Evolutionary conservation across 2,888 invertebrate genomes (phyloP).

Genomic region (Acleris laterana): DNA sequence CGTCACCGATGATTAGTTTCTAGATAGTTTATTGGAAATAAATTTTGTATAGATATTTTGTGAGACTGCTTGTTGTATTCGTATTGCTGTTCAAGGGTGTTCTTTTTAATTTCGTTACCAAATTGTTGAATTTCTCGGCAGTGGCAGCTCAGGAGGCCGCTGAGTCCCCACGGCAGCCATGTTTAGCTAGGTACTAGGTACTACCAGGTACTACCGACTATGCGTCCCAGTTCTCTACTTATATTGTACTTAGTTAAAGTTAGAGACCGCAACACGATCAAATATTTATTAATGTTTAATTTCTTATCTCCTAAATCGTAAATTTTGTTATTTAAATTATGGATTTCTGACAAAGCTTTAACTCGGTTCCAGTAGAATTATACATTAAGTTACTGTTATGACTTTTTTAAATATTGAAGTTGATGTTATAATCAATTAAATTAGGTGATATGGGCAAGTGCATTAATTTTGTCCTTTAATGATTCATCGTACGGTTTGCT

Average conservation of each 20-base stretch:
- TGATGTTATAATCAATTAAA: constrained; percentile 83
- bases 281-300: constrained; percentile 84
- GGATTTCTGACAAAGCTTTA: constrained; percentile 84
- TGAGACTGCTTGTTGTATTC: constrained; percentile 85
- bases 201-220: constrained; percentile 63
- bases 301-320: constrained; percentile 78
- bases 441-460: constrained; percentile 84
- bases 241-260: constrained; percentile 60
- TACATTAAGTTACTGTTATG: constrained; percentile 84
- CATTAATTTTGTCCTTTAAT: constrained; percentile 82
- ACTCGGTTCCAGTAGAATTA: constrained; percentile 84
- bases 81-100: constrained; percentile 77
- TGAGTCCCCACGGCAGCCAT: constrained; percentile 16
- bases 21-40: constrained; percentile 80
- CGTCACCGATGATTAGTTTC: constrained; percentile 79
- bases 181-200: constrained; percentile 37
- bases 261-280: constrained; percentile 78
- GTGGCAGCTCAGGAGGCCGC: constrained; percentile 53
- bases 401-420: constrained; percentile 81
- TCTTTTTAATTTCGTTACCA: constrained; percentile 82
- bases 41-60: constrained; percentile 81
- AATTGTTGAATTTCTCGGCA: constrained; percentile 82
- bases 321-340: constrained; percentile 83
- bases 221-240: constrained; percentile 60
- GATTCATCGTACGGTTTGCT: constrained; percentile 80